Base-by-base conservation (phyloP, 2,888 invertebrate species). In the Alsophila aescularia region DNA sequence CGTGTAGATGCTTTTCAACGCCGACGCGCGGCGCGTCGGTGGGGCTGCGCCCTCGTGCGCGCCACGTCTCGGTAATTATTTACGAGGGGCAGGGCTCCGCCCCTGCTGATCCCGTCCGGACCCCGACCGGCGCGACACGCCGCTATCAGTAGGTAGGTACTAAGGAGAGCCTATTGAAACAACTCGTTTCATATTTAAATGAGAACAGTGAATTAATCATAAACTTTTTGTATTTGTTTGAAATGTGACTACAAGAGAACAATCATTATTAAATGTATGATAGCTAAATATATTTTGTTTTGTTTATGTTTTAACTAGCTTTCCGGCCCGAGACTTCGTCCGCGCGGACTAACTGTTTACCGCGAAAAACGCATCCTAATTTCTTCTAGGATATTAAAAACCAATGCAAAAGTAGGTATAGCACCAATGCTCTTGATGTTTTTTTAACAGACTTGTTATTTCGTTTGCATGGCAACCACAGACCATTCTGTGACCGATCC, bases 21-120 rank as follows among this genome's bases (percentile, higher is more conserved):
- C n/a, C n/a, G n/a, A n/a, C 18, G 18, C 3, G 24, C 42, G 62
- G 61, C 48, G 69, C 73, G 74, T 64, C 70, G 73, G 69, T 69
- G 72, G 77, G 75, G 78, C 72, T 77, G 76, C 79, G 73, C 86
- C 84, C 84, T 75, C 69, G 72, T 70, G 70, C 64, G 37, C 69
- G 66, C 73, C 70, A 66, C 72, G 70, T 70, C 73, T 79, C 72
- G 77, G 85, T 85, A 87, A 88, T 90, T 88, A 90, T 88, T 88
- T 86, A 85, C 85, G 80, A 85, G 87, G 88, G 85, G 45, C 54
- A 81, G 75, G 82, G 81, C 83, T 81, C 77, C 77, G 64, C 75
- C 83, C 79, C 72, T 70, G 67, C 70, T 54, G 63, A 56, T 66
- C 66, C 62, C 59, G 49, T 37, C 63, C 64, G 71, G 61, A 60